A percentile compares a stretch with the other conserved stretches of the same genome.
phyloP scores from a whole-genome alignment of 2,797 vertebrate species.

The Sylvia borin region DNA sequence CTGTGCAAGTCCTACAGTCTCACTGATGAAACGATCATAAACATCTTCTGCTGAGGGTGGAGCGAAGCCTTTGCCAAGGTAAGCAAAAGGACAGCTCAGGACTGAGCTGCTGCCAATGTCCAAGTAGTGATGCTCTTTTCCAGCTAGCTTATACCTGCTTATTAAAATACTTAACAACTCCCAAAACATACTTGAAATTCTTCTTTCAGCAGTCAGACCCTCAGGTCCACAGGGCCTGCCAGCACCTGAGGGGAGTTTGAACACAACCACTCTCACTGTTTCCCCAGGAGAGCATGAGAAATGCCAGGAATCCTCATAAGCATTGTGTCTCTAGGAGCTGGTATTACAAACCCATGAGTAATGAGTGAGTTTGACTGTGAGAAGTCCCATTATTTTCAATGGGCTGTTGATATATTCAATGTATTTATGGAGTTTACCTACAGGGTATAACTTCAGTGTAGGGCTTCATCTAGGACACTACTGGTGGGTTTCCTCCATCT shows the following conservation, averaged over 20 bases:
- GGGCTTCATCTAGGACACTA: not conserved
- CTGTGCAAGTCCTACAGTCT: not conserved
- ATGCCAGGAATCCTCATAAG: not conserved
- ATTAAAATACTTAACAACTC: not conserved
- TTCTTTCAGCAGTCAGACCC: not conserved
- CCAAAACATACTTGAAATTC: not conserved
- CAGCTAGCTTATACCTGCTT: not conserved
- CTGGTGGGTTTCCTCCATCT: not conserved
- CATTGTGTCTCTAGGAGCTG: not conserved
- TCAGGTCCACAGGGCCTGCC: not conserved
- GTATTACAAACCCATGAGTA: not conserved
- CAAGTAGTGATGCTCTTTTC: not conserved
- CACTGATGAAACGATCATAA: not conserved
- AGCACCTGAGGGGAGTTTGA: not conserved
- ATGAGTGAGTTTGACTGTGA: not conserved
- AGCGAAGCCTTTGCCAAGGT: not conserved
- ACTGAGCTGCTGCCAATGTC: not conserved
- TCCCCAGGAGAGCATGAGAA: not conserved
- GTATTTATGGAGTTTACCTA: not conserved
- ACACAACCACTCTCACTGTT: not conserved
- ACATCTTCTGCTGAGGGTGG: not conserved
- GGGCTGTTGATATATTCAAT: not conserved
- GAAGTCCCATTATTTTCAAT: not conserved
- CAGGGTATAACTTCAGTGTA: not conserved
- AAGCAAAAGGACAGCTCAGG: not conserved